Conservation (phyloP, 2,888 invertebrate genomes). For the Oeneis ivallda region DNA sequence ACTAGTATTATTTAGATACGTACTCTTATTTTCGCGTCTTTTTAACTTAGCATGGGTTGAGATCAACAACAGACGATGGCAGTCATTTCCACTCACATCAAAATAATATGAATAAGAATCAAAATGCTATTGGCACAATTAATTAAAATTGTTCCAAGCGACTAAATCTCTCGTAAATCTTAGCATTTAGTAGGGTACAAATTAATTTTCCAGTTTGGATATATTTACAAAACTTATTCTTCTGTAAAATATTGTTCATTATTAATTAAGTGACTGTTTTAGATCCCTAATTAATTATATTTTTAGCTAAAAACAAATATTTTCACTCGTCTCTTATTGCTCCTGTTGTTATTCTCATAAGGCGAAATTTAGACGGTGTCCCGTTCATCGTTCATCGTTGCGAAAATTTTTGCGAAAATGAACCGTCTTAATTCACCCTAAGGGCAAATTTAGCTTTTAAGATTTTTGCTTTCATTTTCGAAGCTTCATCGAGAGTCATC, state of each 20-base stretch:
- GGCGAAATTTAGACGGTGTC: too few species aligned
- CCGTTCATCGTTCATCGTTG: too few species aligned
- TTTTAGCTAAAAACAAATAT: too few species aligned
- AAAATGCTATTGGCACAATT: background rate
- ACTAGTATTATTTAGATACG: too few species aligned
- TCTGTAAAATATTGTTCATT: background rate
- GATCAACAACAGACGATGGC: background rate
- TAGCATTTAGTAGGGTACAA: conserved; percentile 7
- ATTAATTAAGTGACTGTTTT: background rate
- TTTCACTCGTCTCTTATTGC: too few species aligned
- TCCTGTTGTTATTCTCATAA: too few species aligned
- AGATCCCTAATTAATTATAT: background rate
- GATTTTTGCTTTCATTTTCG: too few species aligned
- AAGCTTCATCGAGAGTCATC: too few species aligned
- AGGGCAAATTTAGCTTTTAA: too few species aligned
- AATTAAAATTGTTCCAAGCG: background rate
- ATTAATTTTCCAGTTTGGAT: conserved; percentile 12
- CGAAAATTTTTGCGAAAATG: too few species aligned
- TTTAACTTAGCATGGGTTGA: background rate
- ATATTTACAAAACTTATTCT: conserved; percentile 6
- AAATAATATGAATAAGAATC: background rate
- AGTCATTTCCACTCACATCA: background rate
- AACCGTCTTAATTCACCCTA: too few species aligned
- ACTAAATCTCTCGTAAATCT: background rate
- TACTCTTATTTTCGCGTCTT: too few species aligned